Conservation (phyloP, 2,888 invertebrate genomes). For the Drepana falcataria region DNA sequence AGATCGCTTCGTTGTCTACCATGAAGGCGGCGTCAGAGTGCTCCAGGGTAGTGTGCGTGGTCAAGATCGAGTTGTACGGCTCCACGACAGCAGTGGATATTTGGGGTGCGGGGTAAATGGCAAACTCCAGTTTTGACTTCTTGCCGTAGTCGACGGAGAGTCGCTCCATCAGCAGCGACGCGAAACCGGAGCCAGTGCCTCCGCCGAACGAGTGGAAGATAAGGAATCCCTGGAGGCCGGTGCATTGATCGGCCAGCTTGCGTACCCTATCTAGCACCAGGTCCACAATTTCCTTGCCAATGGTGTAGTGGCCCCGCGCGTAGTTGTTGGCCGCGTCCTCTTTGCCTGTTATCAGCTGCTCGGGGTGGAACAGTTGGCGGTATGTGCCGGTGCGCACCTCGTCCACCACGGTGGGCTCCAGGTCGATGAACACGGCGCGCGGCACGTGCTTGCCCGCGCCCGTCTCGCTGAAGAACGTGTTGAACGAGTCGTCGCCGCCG, state of each 20-base stretch:
- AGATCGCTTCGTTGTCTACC: slow-evolving; percentile 94
- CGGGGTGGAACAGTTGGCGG: slow-evolving; percentile 96
- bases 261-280: slow-evolving; percentile 91
- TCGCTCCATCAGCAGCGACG: slow-evolving; percentile 95
- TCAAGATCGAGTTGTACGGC: slow-evolving; percentile 97
- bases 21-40: slow-evolving; percentile 98
- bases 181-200: slow-evolving; percentile 96
- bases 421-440: slow-evolving; percentile 94
- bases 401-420: slow-evolving; percentile 97
- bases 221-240: slow-evolving; percentile 93
- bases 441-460: slow-evolving; percentile 97
- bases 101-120: slow-evolving; percentile 96
- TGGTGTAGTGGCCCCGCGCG: slow-evolving; percentile 97
- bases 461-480: slow-evolving; percentile 96
- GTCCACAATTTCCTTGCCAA: slow-evolving; percentile 96
- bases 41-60: slow-evolving; percentile 95
- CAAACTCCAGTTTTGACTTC: slow-evolving; percentile 95
- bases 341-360: slow-evolving; percentile 96
- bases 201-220: slow-evolving; percentile 97
- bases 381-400: slow-evolving; percentile 96
- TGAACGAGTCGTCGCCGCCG: slow-evolving; percentile 95
- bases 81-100: slow-evolving; percentile 94
- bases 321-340: slow-evolving; percentile 99
- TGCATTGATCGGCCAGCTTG: slow-evolving; percentile 93
- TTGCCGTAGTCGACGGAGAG: slow-evolving; percentile 97